phyloP scores from a whole-genome alignment of 1,140 invertebrate species.

The Sitobion miscanthi region DNA sequence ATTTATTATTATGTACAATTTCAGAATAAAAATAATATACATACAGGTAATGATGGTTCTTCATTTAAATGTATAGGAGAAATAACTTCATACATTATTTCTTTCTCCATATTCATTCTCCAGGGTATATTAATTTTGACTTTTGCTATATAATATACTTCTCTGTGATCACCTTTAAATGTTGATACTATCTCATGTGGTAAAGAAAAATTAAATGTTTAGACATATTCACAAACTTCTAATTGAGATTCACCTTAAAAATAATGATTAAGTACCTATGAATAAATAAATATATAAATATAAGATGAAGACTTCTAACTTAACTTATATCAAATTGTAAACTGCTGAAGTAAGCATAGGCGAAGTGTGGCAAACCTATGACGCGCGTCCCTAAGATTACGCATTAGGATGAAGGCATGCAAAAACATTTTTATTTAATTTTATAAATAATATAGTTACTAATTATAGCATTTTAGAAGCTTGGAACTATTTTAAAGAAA shows the following conservation, averaged over 20 bases:
- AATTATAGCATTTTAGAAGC: too few relatives aligned
- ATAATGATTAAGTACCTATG: conserved; percentile 8
- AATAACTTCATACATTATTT: conserved; percentile 84
- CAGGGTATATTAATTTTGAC: conserved; percentile 84
- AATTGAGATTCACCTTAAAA: conserved; percentile 73
- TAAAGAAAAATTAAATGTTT: conserved; percentile 74
- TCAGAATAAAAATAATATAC: conserved; percentile 2
- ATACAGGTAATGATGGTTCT: conserved; percentile 62
- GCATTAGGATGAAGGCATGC: too few relatives aligned
- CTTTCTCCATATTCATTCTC: conserved; percentile 86
- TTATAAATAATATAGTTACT: too few relatives aligned
- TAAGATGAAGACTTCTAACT: too few relatives aligned
- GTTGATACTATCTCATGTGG: conserved; percentile 77
- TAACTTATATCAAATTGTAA: too few relatives aligned
- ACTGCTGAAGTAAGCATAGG: too few relatives aligned
- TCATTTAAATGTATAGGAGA: conserved; percentile 83
- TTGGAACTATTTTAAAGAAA: too few relatives aligned
- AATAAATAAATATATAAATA: conserved; percentile 14
- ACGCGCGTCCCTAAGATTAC: too few relatives aligned
- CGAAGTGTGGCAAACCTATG: too few relatives aligned
- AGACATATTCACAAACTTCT: conserved; percentile 73
- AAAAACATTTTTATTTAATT: too few relatives aligned
- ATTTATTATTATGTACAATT: too few relatives aligned
- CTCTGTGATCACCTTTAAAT: conserved; percentile 82
- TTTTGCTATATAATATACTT: conserved; percentile 81